Conservation (phyloP, 2,113 vertebrate species). For the Alaudala cheleensis region DNA sequence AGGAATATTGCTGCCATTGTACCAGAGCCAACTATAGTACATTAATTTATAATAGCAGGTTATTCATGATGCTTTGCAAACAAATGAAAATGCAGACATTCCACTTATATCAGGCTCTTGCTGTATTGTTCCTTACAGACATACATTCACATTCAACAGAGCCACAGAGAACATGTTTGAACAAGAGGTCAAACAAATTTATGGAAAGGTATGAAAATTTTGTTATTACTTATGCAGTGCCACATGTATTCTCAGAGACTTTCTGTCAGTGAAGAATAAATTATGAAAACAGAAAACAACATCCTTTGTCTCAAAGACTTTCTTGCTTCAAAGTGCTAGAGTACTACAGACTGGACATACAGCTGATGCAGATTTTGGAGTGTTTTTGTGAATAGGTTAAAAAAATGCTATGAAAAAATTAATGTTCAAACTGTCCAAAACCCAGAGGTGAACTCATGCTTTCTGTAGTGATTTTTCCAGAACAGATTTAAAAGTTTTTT, state of each 20-base stretch:
- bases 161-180: constrained; percentile 19
- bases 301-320: background rate
- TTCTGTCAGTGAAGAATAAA: constrained; percentile 8
- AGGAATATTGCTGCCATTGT: background rate
- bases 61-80: background rate
- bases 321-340: background rate
- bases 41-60: background rate
- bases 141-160: background rate
- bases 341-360: background rate
- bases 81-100: background rate
- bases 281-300: background rate
- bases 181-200: constrained; percentile 34
- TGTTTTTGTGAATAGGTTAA: background rate
- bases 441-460: background rate
- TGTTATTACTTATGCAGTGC: constrained; percentile 23
- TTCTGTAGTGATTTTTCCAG: background rate
- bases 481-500: background rate
- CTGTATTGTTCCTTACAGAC: background rate
- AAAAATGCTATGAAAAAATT: background rate
- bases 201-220: constrained; percentile 20
- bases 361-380: background rate
- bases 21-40: background rate
- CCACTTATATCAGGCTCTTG: background rate
- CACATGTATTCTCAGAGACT: background rate
- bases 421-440: background rate